Base-by-base conservation (phyloP, 2,113 vertebrate genomes). In the Callionymus lyra region DNA sequence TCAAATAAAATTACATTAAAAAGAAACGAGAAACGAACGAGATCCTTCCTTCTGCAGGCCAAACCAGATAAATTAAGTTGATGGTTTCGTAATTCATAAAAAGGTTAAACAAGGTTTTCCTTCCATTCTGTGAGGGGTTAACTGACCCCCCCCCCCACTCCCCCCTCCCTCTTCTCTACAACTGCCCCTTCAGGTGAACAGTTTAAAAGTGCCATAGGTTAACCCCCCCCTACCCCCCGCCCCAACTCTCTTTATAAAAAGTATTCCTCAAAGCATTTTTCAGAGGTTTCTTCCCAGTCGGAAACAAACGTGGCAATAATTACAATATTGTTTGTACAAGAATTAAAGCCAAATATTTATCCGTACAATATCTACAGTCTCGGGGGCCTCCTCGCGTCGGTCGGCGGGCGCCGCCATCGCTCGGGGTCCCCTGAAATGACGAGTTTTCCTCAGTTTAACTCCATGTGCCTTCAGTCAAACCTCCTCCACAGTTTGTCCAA, bases 251-350 rank as follows among this genome's bases (percentile, higher is more conserved):
- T 53, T 68, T 52, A 34, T 56, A 54, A 51, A 47, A 51, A 48
- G 16, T 36, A 47, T 46, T 58, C 54, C 53, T 72, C 68, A 66
- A 74, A 70, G 68, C n/a, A 61, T 67, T 77, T 72, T 67, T 70
- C 54, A 63, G 59, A 71, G 44, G 58, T 59, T 46, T 63, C 44
- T 73, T 78, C 49, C 63, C 58, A 74, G 49, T 63, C 68, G 72
- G 63, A 81, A 71, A 76, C 60, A 80, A 46, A 53, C 68, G 66
- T 74, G 73, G 76, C 71, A 77, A 76, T 76, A 79, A 53, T 77
- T 74, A 85, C 82, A 87, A 76, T 84, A 82, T 79, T 80, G 75
- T 85, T 86, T 86, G 72, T 84, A 86, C 81, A 88, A 72, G 82
- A 71, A 76, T 79, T 75, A 71, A 77, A 78, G 69, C 21, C 65